A percentile compares a stretch with the other conserved stretches of the same genome.
Conservation (phyloP, 2,888 invertebrate genomes). For the Watsonalla cultraria region DNA sequence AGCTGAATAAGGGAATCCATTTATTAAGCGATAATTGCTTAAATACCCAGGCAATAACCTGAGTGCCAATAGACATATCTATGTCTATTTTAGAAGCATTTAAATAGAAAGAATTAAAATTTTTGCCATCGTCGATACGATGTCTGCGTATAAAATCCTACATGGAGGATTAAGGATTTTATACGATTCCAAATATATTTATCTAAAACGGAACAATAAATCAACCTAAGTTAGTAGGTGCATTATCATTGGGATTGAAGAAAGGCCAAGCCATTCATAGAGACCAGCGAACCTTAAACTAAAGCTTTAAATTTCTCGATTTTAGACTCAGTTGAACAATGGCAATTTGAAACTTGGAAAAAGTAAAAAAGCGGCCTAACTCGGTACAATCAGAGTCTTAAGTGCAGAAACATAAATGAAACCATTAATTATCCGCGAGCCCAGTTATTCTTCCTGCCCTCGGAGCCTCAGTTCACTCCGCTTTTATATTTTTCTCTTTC, state of each 20-base stretch:
- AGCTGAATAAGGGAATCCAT: no score
- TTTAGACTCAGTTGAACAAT: slow-evolving; percentile 61
- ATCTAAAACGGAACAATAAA: not conserved
- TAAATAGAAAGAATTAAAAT: no score
- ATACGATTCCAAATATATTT: not conserved
- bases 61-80: no score
- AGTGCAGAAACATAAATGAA: slow-evolving; percentile 78
- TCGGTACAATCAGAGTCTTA: slow-evolving; percentile 73
- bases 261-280: slow-evolving; percentile 3
- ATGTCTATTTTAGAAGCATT: no score
- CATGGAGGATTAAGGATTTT: no score
- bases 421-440: slow-evolving; percentile 76
- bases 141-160: no score
- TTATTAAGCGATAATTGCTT: no score
- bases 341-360: slow-evolving; percentile 63
- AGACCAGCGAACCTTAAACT: slow-evolving; percentile 45
- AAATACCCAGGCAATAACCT: no score
- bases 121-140: no score
- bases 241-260: not conserved
- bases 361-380: slow-evolving; percentile 59
- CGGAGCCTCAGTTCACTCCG: slow-evolving; percentile 28
- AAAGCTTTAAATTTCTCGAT: slow-evolving; percentile 37
- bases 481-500: slow-evolving; percentile 61
- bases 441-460: slow-evolving; percentile 61
- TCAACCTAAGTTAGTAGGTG: not conserved